A percentile compares a stretch with the other conserved stretches of the same genome.
Evolutionary conservation across 2,113 vertebrate species (phyloP).

Genomic region (Lagopus muta): DNA sequence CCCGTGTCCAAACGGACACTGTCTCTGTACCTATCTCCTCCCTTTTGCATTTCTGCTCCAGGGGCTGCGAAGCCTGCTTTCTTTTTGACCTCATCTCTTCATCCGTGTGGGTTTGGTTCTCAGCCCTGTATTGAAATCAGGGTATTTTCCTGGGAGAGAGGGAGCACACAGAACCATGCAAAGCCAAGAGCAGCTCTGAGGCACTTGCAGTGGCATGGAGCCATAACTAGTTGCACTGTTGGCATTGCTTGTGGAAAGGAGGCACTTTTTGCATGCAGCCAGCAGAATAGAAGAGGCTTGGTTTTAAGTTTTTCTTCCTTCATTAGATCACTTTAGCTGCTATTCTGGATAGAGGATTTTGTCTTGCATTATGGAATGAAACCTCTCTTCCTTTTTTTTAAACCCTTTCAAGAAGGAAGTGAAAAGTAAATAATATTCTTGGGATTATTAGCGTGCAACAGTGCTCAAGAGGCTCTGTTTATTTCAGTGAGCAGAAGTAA

Average conservation of each 20-base stretch:
- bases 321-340: background rate
- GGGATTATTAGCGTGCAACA: background rate
- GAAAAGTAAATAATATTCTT: background rate
- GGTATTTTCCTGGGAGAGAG: background rate
- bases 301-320: background rate
- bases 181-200: background rate
- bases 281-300: background rate
- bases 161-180: background rate
- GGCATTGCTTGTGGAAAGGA: background rate
- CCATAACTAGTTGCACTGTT: background rate
- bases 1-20: background rate
- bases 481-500: background rate
- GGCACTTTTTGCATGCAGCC: background rate
- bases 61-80: background rate
- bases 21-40: background rate
- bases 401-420: background rate
- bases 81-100: background rate
- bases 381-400: background rate
- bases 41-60: background rate
- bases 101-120: background rate
- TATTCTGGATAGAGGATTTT: background rate
- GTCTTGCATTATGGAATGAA: background rate
- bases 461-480: background rate
- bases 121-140: rapidly evolving
- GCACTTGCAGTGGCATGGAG: background rate